These are phyloP conservation scores for Carabus problematicus DNA, from an alignment of 2,888 invertebrate genomes.

Conservation along the genomic window DNA sequence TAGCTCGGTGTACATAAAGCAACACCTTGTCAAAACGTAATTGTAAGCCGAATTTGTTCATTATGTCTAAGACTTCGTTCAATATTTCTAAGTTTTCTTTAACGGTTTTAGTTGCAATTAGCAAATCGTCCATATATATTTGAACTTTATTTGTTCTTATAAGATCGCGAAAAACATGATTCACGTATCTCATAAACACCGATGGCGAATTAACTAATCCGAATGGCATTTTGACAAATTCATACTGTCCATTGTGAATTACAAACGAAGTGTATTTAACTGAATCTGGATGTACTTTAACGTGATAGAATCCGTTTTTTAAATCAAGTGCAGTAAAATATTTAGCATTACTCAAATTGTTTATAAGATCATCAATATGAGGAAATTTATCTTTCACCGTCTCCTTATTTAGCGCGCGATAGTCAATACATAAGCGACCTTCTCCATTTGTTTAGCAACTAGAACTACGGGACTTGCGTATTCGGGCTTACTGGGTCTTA, in stretches of 20 bases:
- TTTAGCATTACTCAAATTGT: conserved; percentile 19
- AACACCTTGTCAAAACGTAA: conserved; percentile 26
- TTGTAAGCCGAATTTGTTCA: conserved; percentile 8
- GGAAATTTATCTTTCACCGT: conserved; percentile 25
- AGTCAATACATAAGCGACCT: conserved; percentile 23
- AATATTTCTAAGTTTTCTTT: conserved; percentile 16
- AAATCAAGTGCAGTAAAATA: conserved; percentile 42
- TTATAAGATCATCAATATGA: conserved; percentile 17
- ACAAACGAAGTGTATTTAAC: conserved; percentile 28
- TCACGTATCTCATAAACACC: conserved; percentile 28
- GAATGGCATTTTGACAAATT: conserved; percentile 31
- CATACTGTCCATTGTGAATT: conserved; percentile 26
- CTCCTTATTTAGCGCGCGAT: conserved; percentile 21
- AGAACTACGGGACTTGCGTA: conserved; percentile 34
- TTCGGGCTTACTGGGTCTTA: conserved; percentile 32
- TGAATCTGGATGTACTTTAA: conserved; percentile 23
- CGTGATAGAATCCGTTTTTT: conserved; percentile 47
- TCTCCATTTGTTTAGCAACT: conserved; percentile 28
- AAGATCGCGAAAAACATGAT: conserved; percentile 20
- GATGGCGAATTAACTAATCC: conserved; percentile 31
- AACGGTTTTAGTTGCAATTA: conserved; percentile 18
- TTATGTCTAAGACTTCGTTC: conserved; percentile 18
- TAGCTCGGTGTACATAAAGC: neutral
- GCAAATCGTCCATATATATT: conserved; percentile 27
- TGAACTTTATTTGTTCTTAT: conserved; percentile 15